phyloP scores from a whole-genome alignment of 2,797 vertebrate species.

The Gallirallus australis region DNA sequence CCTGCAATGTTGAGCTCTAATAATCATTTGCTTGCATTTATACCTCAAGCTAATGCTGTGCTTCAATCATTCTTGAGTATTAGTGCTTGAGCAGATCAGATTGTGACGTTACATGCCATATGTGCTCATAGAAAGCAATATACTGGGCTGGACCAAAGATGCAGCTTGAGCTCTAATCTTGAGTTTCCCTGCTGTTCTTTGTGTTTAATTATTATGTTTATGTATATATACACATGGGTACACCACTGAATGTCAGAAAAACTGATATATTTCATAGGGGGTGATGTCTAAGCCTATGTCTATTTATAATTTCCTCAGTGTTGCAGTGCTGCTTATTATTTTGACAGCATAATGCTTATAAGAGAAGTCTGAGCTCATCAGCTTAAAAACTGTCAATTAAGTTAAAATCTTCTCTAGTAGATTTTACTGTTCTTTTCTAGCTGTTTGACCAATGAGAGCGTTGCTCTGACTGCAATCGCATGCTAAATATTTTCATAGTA shows the following conservation, averaged over 20 bases:
- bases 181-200: slow-evolving; percentile 32
- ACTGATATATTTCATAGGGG: neutral
- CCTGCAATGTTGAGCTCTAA: neutral
- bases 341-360: neutral
- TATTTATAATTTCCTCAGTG: neutral
- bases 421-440: neutral
- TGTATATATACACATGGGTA: accelerated
- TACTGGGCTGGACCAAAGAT: neutral
- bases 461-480: neutral
- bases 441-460: neutral
- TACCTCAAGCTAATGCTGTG: slow-evolving; percentile 3
- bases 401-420: neutral
- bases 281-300: neutral
- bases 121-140: slow-evolving; percentile 4
- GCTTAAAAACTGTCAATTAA: neutral
- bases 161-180: slow-evolving; percentile 17
- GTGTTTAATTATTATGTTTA: neutral
- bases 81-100: slow-evolving; percentile 60
- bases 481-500: neutral
- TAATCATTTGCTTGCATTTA: neutral
- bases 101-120: slow-evolving; percentile 56
- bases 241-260: neutral
- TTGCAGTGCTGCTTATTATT: neutral
- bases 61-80: slow-evolving; percentile 10
- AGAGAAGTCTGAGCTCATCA: neutral